Base-by-base conservation (phyloP, 2,888 invertebrate species). In the Netelia fuscicornis region DNA sequence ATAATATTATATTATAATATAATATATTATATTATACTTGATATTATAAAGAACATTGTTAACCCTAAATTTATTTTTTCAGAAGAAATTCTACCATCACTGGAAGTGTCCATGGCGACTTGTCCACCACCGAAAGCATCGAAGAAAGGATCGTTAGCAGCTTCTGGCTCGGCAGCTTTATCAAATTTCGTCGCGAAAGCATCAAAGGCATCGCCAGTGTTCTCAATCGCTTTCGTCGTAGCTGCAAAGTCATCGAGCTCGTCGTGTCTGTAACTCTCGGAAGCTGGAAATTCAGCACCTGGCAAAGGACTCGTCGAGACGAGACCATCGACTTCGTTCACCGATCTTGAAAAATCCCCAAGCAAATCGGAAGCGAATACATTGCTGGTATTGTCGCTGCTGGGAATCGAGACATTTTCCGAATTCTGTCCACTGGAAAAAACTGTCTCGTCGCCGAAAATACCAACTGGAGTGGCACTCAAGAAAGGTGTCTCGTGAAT, bases 121-220 rank as follows among this genome's bases (percentile, higher is more conserved):
- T 91, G 92, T 17, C 91, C 92, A 25, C 88, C 88, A 1, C 94
- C 94, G 87, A 96, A 96, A 0, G 95, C 95, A 90, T 95, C 95
- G 88, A 95, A 87, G 75, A 93, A 95, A 56, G 94, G 94, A 76
- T 94, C 95, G 30, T 92, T 93, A 56, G 92, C 90, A 48, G 92
- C 91, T 64, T 94, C 95, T 9, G 94, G 94, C 89, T 94, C 95
- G 0, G 94, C 94, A 5, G 96, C 96, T 54, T 96, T 96, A 88
- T 98, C 98, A 90, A 98, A 98, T 93, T 98, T 98, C 1, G 97
- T 97, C 2, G 98, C 96, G 90, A 98, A 98, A 0, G 97, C 98
- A 93, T 98, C 98, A 89, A 98, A 98, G 37, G 96, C 96, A 88
- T 97, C 96, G 0, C 95, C 95, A 8, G 90, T 90, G 23, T 86